phyloP scores from a whole-genome alignment of 2,113 vertebrate species.

The Colaptes auratus region DNA sequence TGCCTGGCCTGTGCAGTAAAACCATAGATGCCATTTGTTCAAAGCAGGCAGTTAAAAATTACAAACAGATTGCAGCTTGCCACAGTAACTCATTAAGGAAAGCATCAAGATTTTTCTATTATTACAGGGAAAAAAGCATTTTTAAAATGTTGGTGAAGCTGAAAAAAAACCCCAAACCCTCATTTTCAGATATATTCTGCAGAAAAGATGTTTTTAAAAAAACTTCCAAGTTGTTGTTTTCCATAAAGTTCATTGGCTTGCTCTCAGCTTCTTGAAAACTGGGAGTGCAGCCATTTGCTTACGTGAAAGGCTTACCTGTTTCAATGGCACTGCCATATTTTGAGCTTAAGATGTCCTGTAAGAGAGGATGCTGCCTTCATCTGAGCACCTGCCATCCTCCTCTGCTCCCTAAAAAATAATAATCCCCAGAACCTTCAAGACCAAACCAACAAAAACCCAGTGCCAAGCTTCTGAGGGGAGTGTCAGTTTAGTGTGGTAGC shows the following conservation, averaged over 20 bases:
- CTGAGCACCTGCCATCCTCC: background rate
- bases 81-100: background rate
- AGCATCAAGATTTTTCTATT: background rate
- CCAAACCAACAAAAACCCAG: background rate
- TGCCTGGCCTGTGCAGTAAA: background rate
- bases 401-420: background rate
- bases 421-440: background rate
- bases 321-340: background rate
- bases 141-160: slow-evolving; percentile 23
- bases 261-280: background rate
- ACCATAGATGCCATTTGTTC: background rate
- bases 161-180: background rate
- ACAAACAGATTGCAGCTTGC: background rate
- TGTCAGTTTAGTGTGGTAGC: background rate
- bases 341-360: background rate
- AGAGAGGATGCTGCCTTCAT: background rate
- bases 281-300: background rate
- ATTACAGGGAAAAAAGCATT: background rate
- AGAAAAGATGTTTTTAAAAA: background rate
- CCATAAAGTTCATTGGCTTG: background rate
- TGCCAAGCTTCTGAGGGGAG: background rate
- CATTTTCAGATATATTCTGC: background rate
- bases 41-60: background rate
- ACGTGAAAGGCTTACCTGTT: background rate
- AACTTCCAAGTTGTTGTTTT: background rate